Conservation (phyloP, 2,888 invertebrate species). For the Tanypteryx hageni region DNA sequence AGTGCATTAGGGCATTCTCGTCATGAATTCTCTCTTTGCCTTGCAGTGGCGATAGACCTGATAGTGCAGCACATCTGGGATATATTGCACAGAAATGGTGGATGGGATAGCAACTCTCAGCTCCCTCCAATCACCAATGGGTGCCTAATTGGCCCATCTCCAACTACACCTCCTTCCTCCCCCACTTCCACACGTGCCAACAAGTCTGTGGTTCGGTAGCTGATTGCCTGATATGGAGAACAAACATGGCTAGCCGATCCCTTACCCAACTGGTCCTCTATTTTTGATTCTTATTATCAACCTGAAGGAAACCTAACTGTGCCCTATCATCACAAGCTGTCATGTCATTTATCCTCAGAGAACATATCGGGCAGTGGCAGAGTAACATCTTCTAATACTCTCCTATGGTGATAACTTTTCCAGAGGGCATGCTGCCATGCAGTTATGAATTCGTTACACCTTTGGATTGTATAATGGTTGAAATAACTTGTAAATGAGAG, state of each 20-base stretch:
- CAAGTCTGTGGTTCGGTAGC: slow-evolving; percentile 56
- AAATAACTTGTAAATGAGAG: neutral
- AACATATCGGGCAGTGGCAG: neutral
- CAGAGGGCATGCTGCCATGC: neutral
- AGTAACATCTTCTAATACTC: slow-evolving; percentile 35
- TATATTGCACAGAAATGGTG: slow-evolving; percentile 81
- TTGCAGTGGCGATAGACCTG: slow-evolving; percentile 90
- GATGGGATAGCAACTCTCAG: slow-evolving; percentile 1
- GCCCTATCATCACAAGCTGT: slow-evolving; percentile 30
- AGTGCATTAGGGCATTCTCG: slow-evolving; percentile 9
- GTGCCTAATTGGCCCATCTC: slow-evolving; percentile 49
- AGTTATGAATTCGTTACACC: neutral
- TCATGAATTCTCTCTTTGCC: slow-evolving; percentile 46
- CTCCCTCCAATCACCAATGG: slow-evolving; percentile 45
- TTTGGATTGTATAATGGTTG: neutral
- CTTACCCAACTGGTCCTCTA: neutral
- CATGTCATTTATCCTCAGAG: slow-evolving; percentile 21
- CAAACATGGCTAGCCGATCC: no score
- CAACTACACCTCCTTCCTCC: slow-evolving; percentile 50
- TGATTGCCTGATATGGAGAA: neutral
- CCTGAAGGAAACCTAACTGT: slow-evolving; percentile 16
- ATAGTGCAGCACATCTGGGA: slow-evolving; percentile 99
- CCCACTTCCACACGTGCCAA: slow-evolving; percentile 45
- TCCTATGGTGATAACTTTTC: neutral
- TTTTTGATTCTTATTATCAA: slow-evolving; percentile 16